Base-by-base conservation (phyloP, 1,140 invertebrate genomes). In the Diplogasteroides magnus region DNA sequence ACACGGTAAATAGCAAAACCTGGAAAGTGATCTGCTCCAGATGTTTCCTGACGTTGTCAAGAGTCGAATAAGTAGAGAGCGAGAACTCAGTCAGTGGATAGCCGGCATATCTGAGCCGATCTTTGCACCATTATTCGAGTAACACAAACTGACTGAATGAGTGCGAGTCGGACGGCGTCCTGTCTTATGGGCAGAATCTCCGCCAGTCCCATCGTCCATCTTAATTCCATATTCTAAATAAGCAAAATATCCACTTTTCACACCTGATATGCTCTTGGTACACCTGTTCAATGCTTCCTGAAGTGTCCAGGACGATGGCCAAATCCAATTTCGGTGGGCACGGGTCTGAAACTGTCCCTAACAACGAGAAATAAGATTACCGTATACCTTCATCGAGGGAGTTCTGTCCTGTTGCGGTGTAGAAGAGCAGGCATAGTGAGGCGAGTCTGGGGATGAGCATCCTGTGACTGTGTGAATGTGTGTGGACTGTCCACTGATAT, bases 11-110 rank as follows among this genome's bases (percentile, higher is more conserved):
- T n/a, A n/a, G n/a, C n/a, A n/a, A n/a, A n/a, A n/a, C 59, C 29
- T 64, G 74, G 31, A 78, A 73, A 28, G 78, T 76, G 23, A 77
- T 78, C 29, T 78, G 68, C 31, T 64, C 31, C 55, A 77, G 61
- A 66, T 77, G 76, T 32, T 74, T 64, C 23, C 77, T 57, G 31
- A 78, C 77, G 61, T 78, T 72, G n/a, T 79, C 73, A 15, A 65
- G 74, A 13, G 60, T 74, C 2, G 78, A 77, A 66, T 78, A 78
- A 3, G 78, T 77, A 29, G 78, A 78, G 3, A 78, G 67, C 11
- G 77, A 76, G 60, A 78, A 78, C 67, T 78, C 77, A 56, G 75
- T 80, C 25, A 78, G 63, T 11, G 77, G 77, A 67, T 81, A 78
- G 6, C 78, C 74, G 6, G 77, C 79, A 60, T 48, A 48, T 19